Evolutionary conservation across 2,888 invertebrate genomes (phyloP).

Genomic region (Ectobius pallidus): DNA sequence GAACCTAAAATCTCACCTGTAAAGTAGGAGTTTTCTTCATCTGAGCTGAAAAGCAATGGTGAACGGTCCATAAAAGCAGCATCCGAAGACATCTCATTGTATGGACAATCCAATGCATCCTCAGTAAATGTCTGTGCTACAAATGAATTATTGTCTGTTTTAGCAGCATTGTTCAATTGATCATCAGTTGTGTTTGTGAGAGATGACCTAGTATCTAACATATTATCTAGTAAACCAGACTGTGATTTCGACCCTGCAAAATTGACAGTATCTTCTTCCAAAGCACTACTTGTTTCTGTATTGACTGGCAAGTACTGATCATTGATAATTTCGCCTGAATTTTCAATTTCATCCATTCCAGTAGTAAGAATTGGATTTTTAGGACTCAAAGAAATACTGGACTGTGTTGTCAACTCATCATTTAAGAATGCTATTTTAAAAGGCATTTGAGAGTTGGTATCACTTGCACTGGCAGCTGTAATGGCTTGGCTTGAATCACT

Average conservation of each 20-base stretch:
- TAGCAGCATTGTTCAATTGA: background rate
- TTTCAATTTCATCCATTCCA: background rate
- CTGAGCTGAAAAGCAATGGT: conserved; percentile 69
- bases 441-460: background rate
- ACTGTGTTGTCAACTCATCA: background rate
- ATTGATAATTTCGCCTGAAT: background rate
- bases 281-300: background rate
- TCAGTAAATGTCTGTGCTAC: background rate
- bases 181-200: too few species aligned
- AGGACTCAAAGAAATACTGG: background rate
- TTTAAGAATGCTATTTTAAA: background rate
- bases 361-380: background rate
- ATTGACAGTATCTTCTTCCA: too few species aligned
- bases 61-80: conserved; percentile 50
- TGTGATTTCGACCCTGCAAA: too few species aligned
- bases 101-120: conserved; percentile 18
- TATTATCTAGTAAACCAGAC: too few species aligned
- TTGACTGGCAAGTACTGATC: background rate
- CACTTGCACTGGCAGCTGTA: background rate
- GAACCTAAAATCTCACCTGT: too few species aligned
- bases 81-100: background rate
- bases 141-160: background rate
- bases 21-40: conserved; percentile 59
- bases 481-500: background rate
- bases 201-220: too few species aligned